phyloP scores from a whole-genome alignment of 2,888 invertebrate genomes.

The Cepaea hortensis region DNA sequence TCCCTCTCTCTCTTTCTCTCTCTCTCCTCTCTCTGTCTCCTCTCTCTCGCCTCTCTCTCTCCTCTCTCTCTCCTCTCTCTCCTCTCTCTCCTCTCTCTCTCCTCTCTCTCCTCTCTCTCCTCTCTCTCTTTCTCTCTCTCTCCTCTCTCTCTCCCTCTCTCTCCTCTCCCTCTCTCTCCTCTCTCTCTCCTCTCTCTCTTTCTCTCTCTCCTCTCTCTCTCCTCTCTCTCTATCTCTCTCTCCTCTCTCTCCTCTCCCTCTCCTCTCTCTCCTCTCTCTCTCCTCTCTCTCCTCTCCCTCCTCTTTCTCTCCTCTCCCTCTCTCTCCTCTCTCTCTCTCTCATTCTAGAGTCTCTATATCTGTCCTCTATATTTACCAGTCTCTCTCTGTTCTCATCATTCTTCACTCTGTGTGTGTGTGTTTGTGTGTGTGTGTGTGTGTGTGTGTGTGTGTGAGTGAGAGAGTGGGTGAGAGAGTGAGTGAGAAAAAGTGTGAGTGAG shows the following conservation, averaged over 20 bases:
- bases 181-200: neutral
- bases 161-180: neutral
- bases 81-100: neutral
- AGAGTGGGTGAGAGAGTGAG: too few relatives aligned
- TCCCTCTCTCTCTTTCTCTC: too few relatives aligned
- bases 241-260: neutral
- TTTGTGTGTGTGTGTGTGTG: too few relatives aligned
- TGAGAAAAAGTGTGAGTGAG: too few relatives aligned
- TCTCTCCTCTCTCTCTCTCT: neutral
- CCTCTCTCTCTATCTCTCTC: neutral
- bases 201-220: neutral
- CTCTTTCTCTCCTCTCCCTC: neutral
- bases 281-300: neutral
- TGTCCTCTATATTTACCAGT: neutral
- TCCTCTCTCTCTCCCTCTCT: neutral
- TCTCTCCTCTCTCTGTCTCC: neutral
- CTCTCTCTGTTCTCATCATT: too few relatives aligned
- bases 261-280: neutral
- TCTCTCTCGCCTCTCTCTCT: neutral
- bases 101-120: neutral
- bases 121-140: neutral
- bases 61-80: neutral
- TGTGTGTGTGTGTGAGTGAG: too few relatives aligned
- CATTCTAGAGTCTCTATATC: constrained; percentile 22
- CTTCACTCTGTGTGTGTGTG: too few relatives aligned